phyloP scores from a whole-genome alignment of 2,113 vertebrate species.

The Bombycilla garrulus region DNA sequence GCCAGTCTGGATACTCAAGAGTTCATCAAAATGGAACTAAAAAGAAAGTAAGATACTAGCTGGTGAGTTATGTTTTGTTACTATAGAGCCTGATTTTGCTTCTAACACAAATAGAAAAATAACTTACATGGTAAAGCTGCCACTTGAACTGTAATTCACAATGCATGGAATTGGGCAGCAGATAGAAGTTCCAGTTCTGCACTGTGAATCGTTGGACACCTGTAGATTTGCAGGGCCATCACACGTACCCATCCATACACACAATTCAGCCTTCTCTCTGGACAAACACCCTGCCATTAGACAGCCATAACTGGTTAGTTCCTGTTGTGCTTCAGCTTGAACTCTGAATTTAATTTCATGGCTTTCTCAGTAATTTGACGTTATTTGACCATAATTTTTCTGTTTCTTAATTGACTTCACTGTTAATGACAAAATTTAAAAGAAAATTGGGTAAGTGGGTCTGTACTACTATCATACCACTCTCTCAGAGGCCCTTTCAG shows the following conservation, averaged over 20 bases:
- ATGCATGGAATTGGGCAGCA: neutral
- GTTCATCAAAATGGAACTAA: neutral
- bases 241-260: accelerated
- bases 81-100: neutral
- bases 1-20: neutral
- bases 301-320: neutral
- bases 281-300: neutral
- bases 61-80: neutral
- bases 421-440: neutral
- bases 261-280: neutral
- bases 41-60: neutral
- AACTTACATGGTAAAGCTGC: neutral
- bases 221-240: neutral
- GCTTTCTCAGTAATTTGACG: neutral
- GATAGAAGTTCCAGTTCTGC: neutral
- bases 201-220: neutral
- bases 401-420: neutral
- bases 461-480: neutral
- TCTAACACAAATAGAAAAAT: neutral
- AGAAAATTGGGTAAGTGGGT: neutral
- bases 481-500: neutral
- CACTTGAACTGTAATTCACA: neutral
- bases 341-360: neutral
- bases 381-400: neutral
- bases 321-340: neutral